phyloP scores from a whole-genome alignment of 2,888 invertebrate species.

The Chloroclystis v-ata region DNA sequence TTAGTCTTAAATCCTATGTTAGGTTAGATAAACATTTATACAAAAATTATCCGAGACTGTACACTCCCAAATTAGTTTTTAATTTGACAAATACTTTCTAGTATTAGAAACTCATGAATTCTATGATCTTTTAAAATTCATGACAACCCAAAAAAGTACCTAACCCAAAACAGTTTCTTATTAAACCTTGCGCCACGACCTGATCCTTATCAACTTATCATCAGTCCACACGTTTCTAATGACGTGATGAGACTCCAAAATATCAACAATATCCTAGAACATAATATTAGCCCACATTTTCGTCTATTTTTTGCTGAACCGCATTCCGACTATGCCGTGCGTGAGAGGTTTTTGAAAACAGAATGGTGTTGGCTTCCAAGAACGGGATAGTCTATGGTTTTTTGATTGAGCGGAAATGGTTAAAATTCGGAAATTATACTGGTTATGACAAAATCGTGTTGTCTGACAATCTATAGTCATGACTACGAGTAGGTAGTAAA shows the following conservation, averaged over 20 bases:
- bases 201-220: slow-evolving; percentile 17
- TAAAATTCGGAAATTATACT: slow-evolving; percentile 1
- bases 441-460: too few species aligned
- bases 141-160: background rate
- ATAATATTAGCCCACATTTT: slow-evolving; percentile 31
- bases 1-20: too few species aligned
- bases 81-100: too few species aligned
- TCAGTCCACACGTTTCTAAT: slow-evolving; percentile 20
- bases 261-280: slow-evolving; percentile 28
- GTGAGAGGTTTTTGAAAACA: slow-evolving; percentile 25
- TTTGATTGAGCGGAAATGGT: slow-evolving; percentile 23
- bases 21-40: too few species aligned
- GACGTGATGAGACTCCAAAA: slow-evolving; percentile 27
- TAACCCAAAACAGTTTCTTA: background rate
- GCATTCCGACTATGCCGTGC: slow-evolving; percentile 26
- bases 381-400: slow-evolving; percentile 21
- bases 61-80: too few species aligned
- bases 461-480: too few species aligned
- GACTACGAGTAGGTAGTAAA: too few species aligned
- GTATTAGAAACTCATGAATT: too few species aligned
- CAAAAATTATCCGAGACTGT: too few species aligned
- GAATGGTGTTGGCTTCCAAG: slow-evolving; percentile 22
- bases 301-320: slow-evolving; percentile 28
- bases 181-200: slow-evolving; percentile 6
- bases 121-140: too few species aligned